Evolutionary conservation across 2,113 vertebrate species (phyloP), one percentile per base, ranked within the genome.

Genomic region (Seriola quinqueradiata): DNA sequence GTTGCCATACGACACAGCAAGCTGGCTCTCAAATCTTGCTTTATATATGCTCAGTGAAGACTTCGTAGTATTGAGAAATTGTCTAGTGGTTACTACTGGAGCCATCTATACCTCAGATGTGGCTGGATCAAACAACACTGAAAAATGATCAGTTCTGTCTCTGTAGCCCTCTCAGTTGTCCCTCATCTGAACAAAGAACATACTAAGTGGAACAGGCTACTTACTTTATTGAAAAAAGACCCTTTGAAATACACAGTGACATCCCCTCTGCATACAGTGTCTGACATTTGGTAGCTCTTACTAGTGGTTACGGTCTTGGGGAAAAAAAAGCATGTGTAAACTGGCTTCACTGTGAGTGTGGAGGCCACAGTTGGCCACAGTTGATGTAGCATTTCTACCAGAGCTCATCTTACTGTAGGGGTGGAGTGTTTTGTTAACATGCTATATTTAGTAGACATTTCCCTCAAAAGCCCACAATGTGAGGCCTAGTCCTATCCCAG

Each of bases 241-340:
- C 32, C 17, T 14, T 74, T 74, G 38, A 80, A 79, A 71, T 48
- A 82, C 48, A 50, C 70, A 23, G 44, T 68, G 55, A 67, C 71
- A 42, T 76, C 63, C 58, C 12, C 40, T 76, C 16, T 82, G 64
- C 55, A 40, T 65, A 65, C 28, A 42, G 48, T 25, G 38, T 71
- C 58, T 84, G 83, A 90, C 84, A 89, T 92, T 93, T 92, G 84
- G 85, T 92, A 88, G 85, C 87, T 86, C 63, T 92, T 87, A 89
- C 65, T 70, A 69, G 87, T 83, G 89, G 84, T 92, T 90, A 90
- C 17, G 8, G 79, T 67, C 79, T 85, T 87, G 74, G 82, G 75
- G 68, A 64, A 86, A 11, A 28, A 57, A 72, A 75, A 60, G 38
- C 65, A 84, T 57, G 57, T 34, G 36, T 82, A 87, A 85, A 91